Evolutionary conservation across 2,888 invertebrate genomes (phyloP), one percentile per base, ranked within the genome.

Genomic region (Stenodera caucasica): DNA sequence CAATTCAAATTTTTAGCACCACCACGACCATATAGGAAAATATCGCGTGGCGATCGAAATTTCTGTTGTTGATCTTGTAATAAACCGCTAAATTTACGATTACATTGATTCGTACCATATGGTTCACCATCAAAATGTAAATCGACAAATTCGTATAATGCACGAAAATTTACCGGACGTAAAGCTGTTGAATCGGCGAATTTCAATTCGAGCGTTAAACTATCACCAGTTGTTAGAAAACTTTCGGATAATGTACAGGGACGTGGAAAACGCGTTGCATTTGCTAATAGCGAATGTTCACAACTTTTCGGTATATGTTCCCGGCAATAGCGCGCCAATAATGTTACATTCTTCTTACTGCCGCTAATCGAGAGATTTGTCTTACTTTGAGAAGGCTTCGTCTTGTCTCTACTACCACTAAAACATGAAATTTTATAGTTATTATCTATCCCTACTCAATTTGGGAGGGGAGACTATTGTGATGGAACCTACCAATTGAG

Each of bases 71-170:
- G 85, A 67, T 89, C 88, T 49, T 60, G 54, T 15, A 82, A 83
- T 49, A 82, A 83, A 65, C 89, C 90, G 53, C 88, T 85, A 78
- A 94, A 94, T 68, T 88, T 85, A 55, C 94, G 85, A 23, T 90
- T 90, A 75, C 94, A 94, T 0, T 85, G 83, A 0, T 90, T 90
- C 32, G 84, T 84, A 5, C 89, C 90, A 81, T 88, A 89, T 0
- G 90, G 87, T 70, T 91, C 88, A 0, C 94, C 94, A 68, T 93
- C 94, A 81, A 93, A 90, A 72, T 92, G 90, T 8, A 93, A 82
- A 77, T 94, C 93, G 45, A 94, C 93, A 75, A 94, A 94, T 79
- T 94, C 94, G 80, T 94, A 94, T 26, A 92, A 85, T 0, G 93
- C 89, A 76, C 91, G 90, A 78, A 94, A 94, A 71, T 89, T 88